Base-by-base conservation (phyloP, 2,113 vertebrate species). In the Pygoscelis antarcticus region DNA sequence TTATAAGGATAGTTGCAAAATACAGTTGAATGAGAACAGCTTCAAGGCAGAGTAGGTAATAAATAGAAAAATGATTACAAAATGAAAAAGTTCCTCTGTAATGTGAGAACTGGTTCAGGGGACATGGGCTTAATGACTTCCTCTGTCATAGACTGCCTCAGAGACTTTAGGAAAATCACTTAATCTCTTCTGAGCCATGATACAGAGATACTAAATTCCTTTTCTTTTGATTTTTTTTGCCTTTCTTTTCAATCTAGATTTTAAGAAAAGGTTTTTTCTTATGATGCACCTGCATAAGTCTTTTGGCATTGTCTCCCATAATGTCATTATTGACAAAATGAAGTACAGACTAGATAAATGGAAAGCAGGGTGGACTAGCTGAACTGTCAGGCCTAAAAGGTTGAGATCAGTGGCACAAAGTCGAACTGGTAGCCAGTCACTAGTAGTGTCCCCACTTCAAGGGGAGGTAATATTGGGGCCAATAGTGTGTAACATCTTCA, bases 31-130 rank as follows among this genome's bases (percentile, higher is more conserved):
- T 82, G 54, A 87, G 44, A 72, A 58, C 36, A 83, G 84, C 66
- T 96, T 89, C 58, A 93, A 96, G 89, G 83, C 70, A 91, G 74
- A 89, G 55, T 52, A 84, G 16, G 58, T 95, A 95, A 96, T 96
- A 96, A 95, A 95, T 94, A 95, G 58, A 91, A 93, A 96, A 95
- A 94, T 84, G 8, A 87, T 87, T 96, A 82, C 70, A 91, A 93
- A 95, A 93, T 91, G 69, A 71, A 94, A 95, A 93, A 54, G 40
- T 92, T 89, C 58, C 51, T 95, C 89, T 91, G 23, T 80, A 74
- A 82, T 87, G 62, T 84, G 78, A 89, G 57, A 94, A 79, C 46
- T 78, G 44, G 61, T 95, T 87, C 44, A 76, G 83, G 74, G 81
- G 74, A 92, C 65, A 46, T 51, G 36, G 30, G 3, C 46, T 96